A percentile compares a stretch with the other conserved stretches of the same genome.
Conservation (phyloP, 2,888 invertebrate genomes). For the Drosophila neotestacea region DNA sequence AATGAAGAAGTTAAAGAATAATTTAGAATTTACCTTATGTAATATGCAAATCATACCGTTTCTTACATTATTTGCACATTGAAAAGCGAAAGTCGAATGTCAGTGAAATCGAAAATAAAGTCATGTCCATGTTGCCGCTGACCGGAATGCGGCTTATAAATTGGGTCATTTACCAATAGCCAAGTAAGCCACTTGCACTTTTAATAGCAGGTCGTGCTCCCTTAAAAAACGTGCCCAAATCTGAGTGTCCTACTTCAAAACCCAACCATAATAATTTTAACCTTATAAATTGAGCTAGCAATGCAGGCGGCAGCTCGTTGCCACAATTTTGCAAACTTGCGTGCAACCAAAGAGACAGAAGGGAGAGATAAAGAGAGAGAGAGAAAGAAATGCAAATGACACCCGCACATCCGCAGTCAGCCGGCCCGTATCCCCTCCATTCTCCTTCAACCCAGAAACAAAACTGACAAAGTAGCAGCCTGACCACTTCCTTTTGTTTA, state of each 20-base stretch:
- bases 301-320: constrained; percentile 51
- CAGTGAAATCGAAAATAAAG: constrained; percentile 45
- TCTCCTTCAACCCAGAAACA: constrained; percentile 42
- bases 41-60: constrained; percentile 16
- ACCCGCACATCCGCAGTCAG: constrained; percentile 72
- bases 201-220: constrained; percentile 66
- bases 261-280: constrained; percentile 71
- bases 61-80: constrained; percentile 41
- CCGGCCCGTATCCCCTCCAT: constrained; percentile 19
- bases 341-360: constrained; percentile 72
- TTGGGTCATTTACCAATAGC: constrained; percentile 79
- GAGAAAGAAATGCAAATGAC: constrained; percentile 35
- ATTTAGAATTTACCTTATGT: background rate
- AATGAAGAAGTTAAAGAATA: background rate
- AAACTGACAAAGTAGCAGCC: constrained; percentile 81
- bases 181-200: constrained; percentile 76
- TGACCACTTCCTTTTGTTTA: constrained; percentile 80
- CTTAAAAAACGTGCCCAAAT: constrained; percentile 51
- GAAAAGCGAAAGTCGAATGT: constrained; percentile 62
- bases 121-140: constrained; percentile 48
- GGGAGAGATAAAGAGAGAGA: background rate
- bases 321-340: constrained; percentile 81
- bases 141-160: constrained; percentile 76
- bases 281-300: constrained; percentile 76
- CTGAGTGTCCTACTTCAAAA: constrained; percentile 3